Base-by-base conservation (phyloP, 2,797 vertebrate genomes). In the Dermochelys coriacea region DNA sequence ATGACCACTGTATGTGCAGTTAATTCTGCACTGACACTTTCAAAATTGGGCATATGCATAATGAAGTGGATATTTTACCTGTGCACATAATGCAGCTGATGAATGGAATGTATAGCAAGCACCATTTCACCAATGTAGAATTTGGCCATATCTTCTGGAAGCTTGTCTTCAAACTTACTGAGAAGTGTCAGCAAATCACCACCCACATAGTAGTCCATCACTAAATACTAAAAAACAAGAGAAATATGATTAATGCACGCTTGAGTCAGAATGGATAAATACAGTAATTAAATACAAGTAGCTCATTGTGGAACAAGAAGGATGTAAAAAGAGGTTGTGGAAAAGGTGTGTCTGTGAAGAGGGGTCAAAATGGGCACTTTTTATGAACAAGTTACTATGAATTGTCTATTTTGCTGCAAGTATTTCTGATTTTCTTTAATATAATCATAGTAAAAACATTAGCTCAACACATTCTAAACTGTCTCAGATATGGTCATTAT, bases 101-200 rank as follows among this genome's bases (percentile, higher is more conserved):
- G 99, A 98, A 99, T 99, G 92, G 99, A 99, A 97, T 99, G 98
- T 93, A 99, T 98, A 85, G 99, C 99, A 87, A 99, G 98, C 71
- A 99, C 99, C 99, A 99, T 99, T 97, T 99, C 99, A 5, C 99
- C 99, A 31, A 99, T 98, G 96, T 99, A 99, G 98, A 99, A 99
- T 90, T 98, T 98, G 61, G 99, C 97, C 99, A 99, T 99, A 91
- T 99, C 99, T 95, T 99, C 99, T 1, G 99, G 99, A 51, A 99
- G 99, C 29, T 99, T 98, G 94, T 99, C 99, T 97, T 99, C 99
- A 89, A 99, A 99, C 96, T 99, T 99, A 97, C 99, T 99, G 97
- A 99, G 99, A 96, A 99, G 98, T 0, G 99, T 99, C 97, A 99
- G 97, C 92, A 99, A 98, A 97, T 99, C 99, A 1, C 99, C 99